Percentiles rank a stretch among this genome's conserved stretches.
phyloP scores from a whole-genome alignment of 2,888 invertebrate genomes.

The Andrena dorsata region DNA sequence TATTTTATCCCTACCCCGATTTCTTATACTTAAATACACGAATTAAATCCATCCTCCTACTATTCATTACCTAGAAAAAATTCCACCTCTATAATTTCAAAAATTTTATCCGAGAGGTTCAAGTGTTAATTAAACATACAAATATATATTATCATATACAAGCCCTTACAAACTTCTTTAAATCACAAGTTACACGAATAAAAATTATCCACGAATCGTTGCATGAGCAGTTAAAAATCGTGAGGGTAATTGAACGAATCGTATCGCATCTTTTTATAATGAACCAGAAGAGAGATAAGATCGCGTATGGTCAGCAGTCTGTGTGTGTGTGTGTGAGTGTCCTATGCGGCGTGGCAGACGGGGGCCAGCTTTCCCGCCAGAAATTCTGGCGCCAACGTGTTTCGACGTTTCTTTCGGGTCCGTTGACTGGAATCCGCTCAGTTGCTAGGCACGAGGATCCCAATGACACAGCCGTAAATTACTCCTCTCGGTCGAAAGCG shows the following conservation, averaged over 20 bases:
- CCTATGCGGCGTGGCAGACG: conserved; percentile 3
- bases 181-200: neutral
- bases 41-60: too few relatives aligned
- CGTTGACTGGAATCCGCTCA: conserved; percentile 18
- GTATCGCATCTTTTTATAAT: conserved; percentile 1
- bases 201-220: neutral
- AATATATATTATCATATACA: too few relatives aligned
- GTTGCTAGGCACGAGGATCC: conserved; percentile 51
- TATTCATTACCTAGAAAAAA: too few relatives aligned
- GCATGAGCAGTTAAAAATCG: neutral
- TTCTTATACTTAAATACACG: too few relatives aligned
- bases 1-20: too few relatives aligned
- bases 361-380: conserved; percentile 54
- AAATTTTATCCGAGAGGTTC: neutral
- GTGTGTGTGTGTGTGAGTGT: conserved; percentile 14
- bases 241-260: neutral
- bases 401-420: conserved; percentile 46
- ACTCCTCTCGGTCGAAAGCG: neutral
- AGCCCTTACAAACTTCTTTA: too few relatives aligned
- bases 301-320: neutral
- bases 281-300: conserved; percentile 20
- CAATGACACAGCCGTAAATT: conserved; percentile 28
- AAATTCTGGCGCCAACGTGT: conserved; percentile 44
- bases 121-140: neutral
- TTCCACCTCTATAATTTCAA: too few relatives aligned